These are phyloP conservation scores for Athene cunicularia DNA, from an alignment of 2,113 vertebrate species.

Conservation along the genomic window DNA sequence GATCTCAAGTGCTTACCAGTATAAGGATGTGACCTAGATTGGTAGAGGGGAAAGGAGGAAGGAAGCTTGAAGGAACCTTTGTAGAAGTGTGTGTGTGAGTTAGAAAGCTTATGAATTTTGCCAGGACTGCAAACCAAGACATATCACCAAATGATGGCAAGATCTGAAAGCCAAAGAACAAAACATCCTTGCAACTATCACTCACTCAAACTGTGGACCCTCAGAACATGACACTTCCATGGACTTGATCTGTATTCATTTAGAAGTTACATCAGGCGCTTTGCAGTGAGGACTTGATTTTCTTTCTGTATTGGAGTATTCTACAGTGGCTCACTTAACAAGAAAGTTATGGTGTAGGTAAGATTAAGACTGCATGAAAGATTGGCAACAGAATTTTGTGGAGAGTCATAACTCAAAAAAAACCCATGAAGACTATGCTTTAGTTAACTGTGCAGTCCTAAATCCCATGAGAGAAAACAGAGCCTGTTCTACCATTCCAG, in stretches of 20 bases:
- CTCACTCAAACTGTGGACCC: background rate
- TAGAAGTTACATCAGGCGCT: background rate
- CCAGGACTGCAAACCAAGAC: background rate
- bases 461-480: background rate
- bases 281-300: background rate
- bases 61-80: background rate
- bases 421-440: background rate
- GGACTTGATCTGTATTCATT: background rate
- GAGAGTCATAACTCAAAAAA: background rate
- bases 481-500: background rate
- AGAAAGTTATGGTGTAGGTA: background rate
- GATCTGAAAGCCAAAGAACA: background rate
- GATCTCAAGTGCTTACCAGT: background rate
- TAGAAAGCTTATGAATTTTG: background rate
- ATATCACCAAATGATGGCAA: background rate
- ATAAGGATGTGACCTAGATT: background rate
- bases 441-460: background rate
- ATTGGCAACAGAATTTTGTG: background rate
- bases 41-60: background rate
- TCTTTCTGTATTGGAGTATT: background rate
- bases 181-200: background rate
- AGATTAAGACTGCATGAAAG: background rate
- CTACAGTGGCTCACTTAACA: background rate
- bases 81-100: background rate
- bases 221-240: background rate